Base-by-base conservation (phyloP, 2,113 vertebrate species). In the Hemichromis elongatus region DNA sequence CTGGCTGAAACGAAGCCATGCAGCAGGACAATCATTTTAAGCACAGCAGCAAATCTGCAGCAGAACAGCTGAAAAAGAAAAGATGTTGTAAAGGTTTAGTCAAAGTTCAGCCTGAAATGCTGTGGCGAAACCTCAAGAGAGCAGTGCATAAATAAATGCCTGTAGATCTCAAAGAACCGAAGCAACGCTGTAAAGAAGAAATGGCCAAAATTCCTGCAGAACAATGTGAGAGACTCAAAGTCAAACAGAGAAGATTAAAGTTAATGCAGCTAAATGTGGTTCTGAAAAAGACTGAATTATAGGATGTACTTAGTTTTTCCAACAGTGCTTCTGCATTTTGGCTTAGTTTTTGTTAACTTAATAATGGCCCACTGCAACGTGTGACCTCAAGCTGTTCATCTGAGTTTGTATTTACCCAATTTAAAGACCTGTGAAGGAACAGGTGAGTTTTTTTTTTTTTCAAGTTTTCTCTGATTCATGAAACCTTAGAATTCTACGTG, bases 11-110 rank as follows among this genome's bases (percentile, higher is more conserved):
- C 59, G 37, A 13, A 21, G 33, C 19, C 59, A 21, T 21, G 33
- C 59, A 37, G 19, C 33, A 63, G 0, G 59, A 63, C 59, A 13
- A 37, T 0, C 0, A 21, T 37, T 37, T 19, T 0, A 0, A 63
- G 33, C 33, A 37, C 19, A 37, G 59, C 33, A 63, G 59, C 19
- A 66, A 66, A 37, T 63, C 33, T 37, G 19, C 33, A 63, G 19
- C 1, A 21, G n/a, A 63, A 63, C 5, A 12, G 1, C 19, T 63
- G 19, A 63, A 63, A 63, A 63, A 13, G 33, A 63, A 63, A 63
- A 63, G 33, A n/a, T 63, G 33, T 21, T 37, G 59, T 37, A 11
- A 63, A 13, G 33, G 6, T 63, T 21, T n/a, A 63, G 10, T 63
- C 59, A 37, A 37, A 37, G 59, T 63, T 18, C 30, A 63, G 10